phyloP scores from a whole-genome alignment of 2,888 invertebrate genomes.

The Mythimna loreyi region DNA sequence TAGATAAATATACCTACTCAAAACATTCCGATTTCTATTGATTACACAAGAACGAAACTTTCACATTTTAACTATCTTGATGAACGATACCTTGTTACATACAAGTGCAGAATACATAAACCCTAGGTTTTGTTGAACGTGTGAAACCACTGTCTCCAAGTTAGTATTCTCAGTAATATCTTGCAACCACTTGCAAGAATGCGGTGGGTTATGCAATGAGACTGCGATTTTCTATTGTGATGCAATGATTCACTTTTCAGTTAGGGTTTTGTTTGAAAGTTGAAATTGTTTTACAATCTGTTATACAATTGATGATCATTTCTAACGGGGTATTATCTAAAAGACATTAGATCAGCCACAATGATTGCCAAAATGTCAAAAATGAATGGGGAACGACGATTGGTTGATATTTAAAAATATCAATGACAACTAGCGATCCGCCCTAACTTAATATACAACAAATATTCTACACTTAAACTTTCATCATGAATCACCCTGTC shows the following conservation, averaged over 20 bases:
- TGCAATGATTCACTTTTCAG: conserved; percentile 30
- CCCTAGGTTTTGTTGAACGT: conserved; percentile 41
- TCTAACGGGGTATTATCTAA: not conserved
- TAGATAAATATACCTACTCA: too few species aligned
- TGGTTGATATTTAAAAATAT: too few species aligned
- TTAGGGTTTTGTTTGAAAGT: not conserved
- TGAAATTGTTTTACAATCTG: too few species aligned
- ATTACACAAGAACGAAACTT: too few species aligned
- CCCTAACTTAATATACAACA: too few species aligned
- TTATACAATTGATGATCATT: not conserved
- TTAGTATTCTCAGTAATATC: conserved; percentile 49
- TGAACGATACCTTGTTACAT: not conserved
- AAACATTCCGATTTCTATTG: too few species aligned
- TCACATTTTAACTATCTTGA: not conserved
- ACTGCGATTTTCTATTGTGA: conserved; percentile 45
- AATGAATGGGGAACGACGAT: too few species aligned
- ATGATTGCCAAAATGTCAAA: not conserved
- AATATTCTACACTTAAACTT: too few species aligned
- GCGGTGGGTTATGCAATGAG: conserved; percentile 47
- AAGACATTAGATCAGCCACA: not conserved
- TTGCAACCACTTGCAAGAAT: conserved; percentile 34
- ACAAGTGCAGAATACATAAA: conserved; percentile 39
- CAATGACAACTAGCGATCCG: too few species aligned
- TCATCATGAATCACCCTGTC: too few species aligned
- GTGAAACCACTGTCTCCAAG: conserved; percentile 33